A percentile compares a stretch with the other conserved stretches of the same genome.
Conservation (phyloP, 1,140 invertebrate species). For the Lutraria rhynchaena region DNA sequence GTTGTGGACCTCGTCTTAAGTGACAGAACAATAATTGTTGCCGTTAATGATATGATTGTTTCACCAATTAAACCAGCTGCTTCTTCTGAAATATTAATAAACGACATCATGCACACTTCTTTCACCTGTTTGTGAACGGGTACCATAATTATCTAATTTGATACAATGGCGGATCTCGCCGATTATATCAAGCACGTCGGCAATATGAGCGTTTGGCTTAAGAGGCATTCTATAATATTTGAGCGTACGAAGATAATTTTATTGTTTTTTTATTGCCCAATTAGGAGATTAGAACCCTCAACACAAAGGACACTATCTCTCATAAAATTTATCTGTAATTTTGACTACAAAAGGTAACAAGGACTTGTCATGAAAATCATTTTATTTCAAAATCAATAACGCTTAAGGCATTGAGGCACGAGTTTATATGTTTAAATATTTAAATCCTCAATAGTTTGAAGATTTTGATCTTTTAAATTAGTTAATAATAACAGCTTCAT, state of each 20-base stretch:
- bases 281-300: constrained; percentile 28
- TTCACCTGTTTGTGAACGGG: constrained; percentile 1
- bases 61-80: constrained; percentile 15
- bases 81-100: constrained; percentile 21
- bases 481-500: no score
- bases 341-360: constrained; percentile 30
- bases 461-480: no score
- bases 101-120: background rate
- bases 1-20: no score
- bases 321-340: constrained; percentile 36
- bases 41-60: no score
- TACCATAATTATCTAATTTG: constrained; percentile 17
- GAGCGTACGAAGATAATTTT: constrained; percentile 25
- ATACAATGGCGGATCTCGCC: background rate
- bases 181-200: constrained; percentile 2
- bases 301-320: constrained; percentile 25
- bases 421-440: no score
- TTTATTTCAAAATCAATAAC: constrained; percentile 33
- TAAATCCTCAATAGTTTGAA: no score
- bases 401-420: no score
- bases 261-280: constrained; percentile 26
- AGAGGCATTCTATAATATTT: no score
- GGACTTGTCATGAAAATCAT: constrained; percentile 25
- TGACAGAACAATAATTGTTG: no score
- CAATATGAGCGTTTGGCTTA: background rate